Conservation (phyloP, 2,888 invertebrate species). For the Timandra comae region DNA sequence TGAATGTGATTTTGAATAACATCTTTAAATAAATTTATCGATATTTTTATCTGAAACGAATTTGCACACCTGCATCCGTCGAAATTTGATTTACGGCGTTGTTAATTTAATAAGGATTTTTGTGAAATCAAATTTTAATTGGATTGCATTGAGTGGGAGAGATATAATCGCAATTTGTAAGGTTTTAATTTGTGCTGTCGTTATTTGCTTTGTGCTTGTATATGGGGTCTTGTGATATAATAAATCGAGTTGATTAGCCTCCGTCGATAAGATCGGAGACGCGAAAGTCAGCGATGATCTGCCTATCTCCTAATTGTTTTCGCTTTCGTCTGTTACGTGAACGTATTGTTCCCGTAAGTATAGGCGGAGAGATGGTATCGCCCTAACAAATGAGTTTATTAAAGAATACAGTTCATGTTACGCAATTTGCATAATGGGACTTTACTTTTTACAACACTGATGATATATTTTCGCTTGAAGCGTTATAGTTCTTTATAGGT, state of each 20-base stretch:
- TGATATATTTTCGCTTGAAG: constrained; percentile 19
- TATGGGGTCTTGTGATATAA: constrained; percentile 22
- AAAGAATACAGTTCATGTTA: constrained; percentile 48
- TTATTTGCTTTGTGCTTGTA: constrained; percentile 19
- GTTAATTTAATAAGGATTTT: constrained; percentile 22
- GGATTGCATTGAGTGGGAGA: constrained; percentile 24
- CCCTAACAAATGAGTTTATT: constrained; percentile 60
- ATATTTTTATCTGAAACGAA: constrained; percentile 15
- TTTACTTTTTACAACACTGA: constrained; percentile 33
- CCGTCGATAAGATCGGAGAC: constrained; percentile 29
- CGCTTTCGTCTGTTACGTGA: constrained; percentile 58
- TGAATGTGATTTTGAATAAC: constrained; percentile 28
- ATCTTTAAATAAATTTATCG: constrained; percentile 17
- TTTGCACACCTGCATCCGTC: constrained; percentile 19
- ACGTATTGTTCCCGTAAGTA: constrained; percentile 51
- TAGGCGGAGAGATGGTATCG: constrained; percentile 50
- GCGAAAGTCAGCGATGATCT: constrained; percentile 53
- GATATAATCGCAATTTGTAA: constrained; percentile 35
- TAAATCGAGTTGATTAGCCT: constrained; percentile 28
- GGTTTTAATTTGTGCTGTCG: constrained; percentile 41
- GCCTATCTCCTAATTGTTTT: constrained; percentile 64
- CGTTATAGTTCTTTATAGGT: constrained; percentile 13
- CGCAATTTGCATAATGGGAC: constrained; percentile 48
- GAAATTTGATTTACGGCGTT: constrained; percentile 23
- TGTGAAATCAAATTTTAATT: constrained; percentile 28